These are phyloP conservation scores for Daboia siamensis DNA, from an alignment of 2,113 vertebrate genomes.

Conservation along the genomic window DNA sequence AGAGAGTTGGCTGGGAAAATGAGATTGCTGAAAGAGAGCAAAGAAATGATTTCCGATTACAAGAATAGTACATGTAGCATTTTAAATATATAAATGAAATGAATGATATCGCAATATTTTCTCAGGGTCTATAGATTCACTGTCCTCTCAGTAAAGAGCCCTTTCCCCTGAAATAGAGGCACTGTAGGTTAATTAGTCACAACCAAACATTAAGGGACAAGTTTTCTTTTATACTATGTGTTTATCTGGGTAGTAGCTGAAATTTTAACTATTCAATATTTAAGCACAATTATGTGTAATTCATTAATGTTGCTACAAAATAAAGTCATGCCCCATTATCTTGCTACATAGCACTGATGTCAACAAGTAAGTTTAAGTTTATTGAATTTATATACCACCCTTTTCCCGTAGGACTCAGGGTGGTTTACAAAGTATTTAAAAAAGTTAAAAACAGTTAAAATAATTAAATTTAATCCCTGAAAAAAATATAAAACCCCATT, in stretches of 20 bases:
- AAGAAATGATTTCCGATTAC: neutral
- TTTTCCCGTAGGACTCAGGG: no score
- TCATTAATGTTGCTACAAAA: accelerated
- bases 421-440: no score
- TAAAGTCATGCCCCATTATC: neutral
- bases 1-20: constrained; percentile 25
- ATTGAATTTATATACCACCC: no score
- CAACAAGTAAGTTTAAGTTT: no score
- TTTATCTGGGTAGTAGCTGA: neutral
- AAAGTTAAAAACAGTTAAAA: no score
- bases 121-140: neutral
- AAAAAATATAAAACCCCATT: no score
- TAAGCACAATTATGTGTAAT: neutral
- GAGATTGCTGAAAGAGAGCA: neutral
- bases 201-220: accelerated
- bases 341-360: neutral
- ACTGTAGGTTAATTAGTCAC: neutral
- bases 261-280: neutral
- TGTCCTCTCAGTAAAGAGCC: accelerated
- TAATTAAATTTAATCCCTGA: no score
- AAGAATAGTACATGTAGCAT: neutral
- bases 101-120: neutral
- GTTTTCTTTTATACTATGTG: neutral
- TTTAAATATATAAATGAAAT: neutral
- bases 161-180: neutral